Evolutionary conservation across 2,888 invertebrate genomes (phyloP).

Genomic region (Melieria crassipennis): DNA sequence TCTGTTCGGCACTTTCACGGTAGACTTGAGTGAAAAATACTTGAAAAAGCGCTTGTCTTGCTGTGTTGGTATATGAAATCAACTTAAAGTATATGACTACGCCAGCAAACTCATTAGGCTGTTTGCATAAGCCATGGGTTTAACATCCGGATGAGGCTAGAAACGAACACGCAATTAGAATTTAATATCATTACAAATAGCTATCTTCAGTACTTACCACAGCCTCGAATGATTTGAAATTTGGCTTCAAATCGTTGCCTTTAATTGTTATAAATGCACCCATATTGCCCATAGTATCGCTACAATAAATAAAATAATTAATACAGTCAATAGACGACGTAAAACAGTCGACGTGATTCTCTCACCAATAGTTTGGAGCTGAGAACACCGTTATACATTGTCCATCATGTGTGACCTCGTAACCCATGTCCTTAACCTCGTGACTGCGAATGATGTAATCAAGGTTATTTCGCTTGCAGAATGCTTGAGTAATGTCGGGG

Average conservation of each 20-base stretch:
- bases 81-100: constrained; percentile 52
- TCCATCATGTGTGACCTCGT: constrained; percentile 93
- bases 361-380: constrained; percentile 98
- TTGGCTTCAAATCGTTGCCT: constrained; percentile 90
- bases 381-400: constrained; percentile 99
- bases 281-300: constrained; percentile 99
- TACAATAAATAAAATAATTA: constrained; percentile 60
- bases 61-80: constrained; percentile 17
- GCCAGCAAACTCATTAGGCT: constrained; percentile 76
- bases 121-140: constrained; percentile 97
- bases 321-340: too few species aligned
- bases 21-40: constrained; percentile 1
- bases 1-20: too few species aligned
- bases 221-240: constrained; percentile 91
- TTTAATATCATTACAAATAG: not conserved
- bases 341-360: not conserved
- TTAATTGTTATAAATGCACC: constrained; percentile 97
- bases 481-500: constrained; percentile 92
- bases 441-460: constrained; percentile 96
- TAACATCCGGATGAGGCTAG: constrained; percentile 95
- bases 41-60: constrained; percentile 14
- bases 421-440: constrained; percentile 97
- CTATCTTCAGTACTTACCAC: constrained; percentile 75
- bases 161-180: constrained; percentile 64
- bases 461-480: constrained; percentile 85